These are phyloP conservation scores for Eublepharis macularius DNA, from an alignment of 2,113 vertebrate genomes.

Conservation along the genomic window DNA sequence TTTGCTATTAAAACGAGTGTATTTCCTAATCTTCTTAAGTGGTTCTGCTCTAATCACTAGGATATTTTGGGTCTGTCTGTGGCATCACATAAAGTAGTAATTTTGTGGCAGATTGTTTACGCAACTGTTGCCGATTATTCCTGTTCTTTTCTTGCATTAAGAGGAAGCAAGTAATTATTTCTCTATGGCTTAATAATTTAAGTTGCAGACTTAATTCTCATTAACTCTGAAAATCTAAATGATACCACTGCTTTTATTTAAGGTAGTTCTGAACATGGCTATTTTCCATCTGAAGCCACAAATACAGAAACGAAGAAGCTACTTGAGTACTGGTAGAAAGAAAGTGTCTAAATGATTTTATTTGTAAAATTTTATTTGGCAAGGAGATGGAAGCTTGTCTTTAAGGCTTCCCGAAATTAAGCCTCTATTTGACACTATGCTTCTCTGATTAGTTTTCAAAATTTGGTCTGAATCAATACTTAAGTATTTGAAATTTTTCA, in stretches of 20 bases:
- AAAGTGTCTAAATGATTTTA: not conserved
- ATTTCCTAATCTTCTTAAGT: conserved; percentile 29
- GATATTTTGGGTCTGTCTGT: conserved; percentile 43
- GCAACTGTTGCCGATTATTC: conserved; percentile 43
- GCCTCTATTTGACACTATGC: too few relatives aligned
- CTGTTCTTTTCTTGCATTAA: conserved; percentile 39
- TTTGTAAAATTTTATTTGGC: not conserved
- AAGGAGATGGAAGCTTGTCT: not conserved
- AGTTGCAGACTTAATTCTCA: conserved; percentile 28
- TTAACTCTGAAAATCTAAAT: conserved; percentile 37
- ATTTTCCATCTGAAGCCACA: conserved; percentile 36
- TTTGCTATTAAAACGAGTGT: not conserved
- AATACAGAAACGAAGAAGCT: conserved; percentile 4
- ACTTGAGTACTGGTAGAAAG: not conserved
- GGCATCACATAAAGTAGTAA: conserved; percentile 29
- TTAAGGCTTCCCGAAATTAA: not conserved
- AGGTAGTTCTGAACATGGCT: conserved; percentile 40
- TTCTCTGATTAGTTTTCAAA: conserved; percentile 10
- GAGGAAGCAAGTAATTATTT: conserved; percentile 17
- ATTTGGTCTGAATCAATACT: conserved; percentile 31
- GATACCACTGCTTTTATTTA: conserved; percentile 31
- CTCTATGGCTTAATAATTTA: conserved; percentile 30
- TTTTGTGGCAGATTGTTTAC: conserved; percentile 38
- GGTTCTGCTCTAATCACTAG: conserved; percentile 38
- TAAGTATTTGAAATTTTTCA: conserved; percentile 24